Base-by-base conservation (phyloP, 2,113 vertebrate genomes). In the Sinocyclocheilus rhinocerous region DNA sequence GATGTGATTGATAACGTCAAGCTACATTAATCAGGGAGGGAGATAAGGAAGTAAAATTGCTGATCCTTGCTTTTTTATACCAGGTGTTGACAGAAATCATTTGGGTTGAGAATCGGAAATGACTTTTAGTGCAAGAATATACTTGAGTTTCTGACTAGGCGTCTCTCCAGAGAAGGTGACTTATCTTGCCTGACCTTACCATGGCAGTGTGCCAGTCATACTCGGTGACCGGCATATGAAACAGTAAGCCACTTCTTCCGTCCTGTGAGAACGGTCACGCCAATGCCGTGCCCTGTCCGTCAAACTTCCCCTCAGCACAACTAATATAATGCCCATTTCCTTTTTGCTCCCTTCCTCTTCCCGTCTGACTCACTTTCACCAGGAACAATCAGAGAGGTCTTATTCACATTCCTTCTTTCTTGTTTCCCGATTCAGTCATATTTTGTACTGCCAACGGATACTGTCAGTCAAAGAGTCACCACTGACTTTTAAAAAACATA, bases 301-400 rank as follows among this genome's bases (percentile, higher is more conserved):
- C 78, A 84, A 81, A 88, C 83, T 88, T 77, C 92, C 90, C 89
- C 87, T 84, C 76, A 88, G 65, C 57, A 59, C 57, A 8, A 61
- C 69, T 83, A 79, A 76, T 88, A 85, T 84, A 65, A 87, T 86
- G 77, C 81, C 78, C 33, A 42, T 57, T 77, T 76, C 52, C 57
- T 73, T 33, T 63, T 73, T 86, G 87, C 86, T 93, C 94, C 94
- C 93, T 91, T 73, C 33, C 89, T 86, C 88, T 93, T 94, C 92
- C 92, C 89, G 93, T 92, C 89, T 92, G 91, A 93, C 92, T 93
- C 90, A 89, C 69, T 90, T 86, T 88, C 72, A 88, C 42, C 4
- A 82, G 86, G 86, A 76, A 91, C 89, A 89, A 90, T 69, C 72
- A 45, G 81, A n/a, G 7, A 72, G 70, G 67, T 88, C 73, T 39